Percentiles rank a stretch among this genome's conserved stretches.
Evolutionary conservation across 2,797 vertebrate genomes (phyloP).

Genomic region (Gambelia wislizenii): DNA sequence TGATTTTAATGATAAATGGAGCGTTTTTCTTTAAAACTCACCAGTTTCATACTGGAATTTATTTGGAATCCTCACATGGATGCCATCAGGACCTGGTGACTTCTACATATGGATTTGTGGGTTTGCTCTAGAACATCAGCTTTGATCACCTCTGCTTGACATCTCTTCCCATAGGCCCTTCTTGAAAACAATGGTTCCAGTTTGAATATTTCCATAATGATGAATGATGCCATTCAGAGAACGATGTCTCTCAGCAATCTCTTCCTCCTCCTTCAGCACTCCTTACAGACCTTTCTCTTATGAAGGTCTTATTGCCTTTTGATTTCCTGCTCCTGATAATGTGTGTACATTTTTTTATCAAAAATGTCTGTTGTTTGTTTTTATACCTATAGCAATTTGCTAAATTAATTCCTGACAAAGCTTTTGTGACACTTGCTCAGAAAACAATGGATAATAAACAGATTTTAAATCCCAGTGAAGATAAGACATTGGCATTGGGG

Average conservation of each 20-base stretch:
- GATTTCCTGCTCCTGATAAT: not conserved
- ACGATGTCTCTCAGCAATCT: not conserved
- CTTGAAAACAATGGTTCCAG: not conserved
- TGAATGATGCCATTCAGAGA: not conserved
- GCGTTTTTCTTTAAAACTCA: not conserved
- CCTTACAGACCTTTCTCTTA: not conserved
- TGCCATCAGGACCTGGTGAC: not conserved
- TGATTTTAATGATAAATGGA: not conserved
- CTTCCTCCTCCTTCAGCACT: not conserved
- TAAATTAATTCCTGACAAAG: conserved; percentile 50
- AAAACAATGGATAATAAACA: conserved; percentile 47
- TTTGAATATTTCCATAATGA: not conserved
- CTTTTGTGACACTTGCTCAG: conserved; percentile 46
- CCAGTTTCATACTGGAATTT: not conserved
- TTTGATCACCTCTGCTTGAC: not conserved
- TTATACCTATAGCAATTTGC: conserved; percentile 38
- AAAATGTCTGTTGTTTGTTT: conserved; percentile 23
- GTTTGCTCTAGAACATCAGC: not conserved
- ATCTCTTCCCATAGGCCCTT: not conserved
- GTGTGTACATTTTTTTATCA: conserved; percentile 15
- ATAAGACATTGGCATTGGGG: conserved; percentile 2
- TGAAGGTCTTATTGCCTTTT: not conserved
- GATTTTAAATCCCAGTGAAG: conserved; percentile 20
- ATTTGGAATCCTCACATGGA: not conserved
- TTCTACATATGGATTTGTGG: not conserved